Evolutionary conservation across 2,888 invertebrate genomes (phyloP), one percentile per base, ranked within the genome.

Genomic region (Kuschelorhynchus macadamiae): DNA sequence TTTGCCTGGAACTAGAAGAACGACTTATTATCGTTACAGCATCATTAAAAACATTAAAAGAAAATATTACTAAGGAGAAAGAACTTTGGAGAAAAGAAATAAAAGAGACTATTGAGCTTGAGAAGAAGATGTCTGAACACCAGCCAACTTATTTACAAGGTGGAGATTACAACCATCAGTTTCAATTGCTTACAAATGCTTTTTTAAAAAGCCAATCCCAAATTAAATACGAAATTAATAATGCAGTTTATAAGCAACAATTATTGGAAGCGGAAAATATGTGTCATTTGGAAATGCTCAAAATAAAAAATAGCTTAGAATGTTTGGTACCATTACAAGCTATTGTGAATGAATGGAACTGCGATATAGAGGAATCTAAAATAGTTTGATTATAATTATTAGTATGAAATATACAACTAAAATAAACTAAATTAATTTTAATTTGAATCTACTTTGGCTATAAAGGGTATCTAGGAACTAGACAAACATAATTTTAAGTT

Each of bases 221-320:
- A 21, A 50, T 74, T 16, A 57, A 72, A 30, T 61, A 56, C 4
- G 66, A 71, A 36, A 55, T 73, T 1, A 70, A 61, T 16, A 55
- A 60, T 1, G 36, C 59, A 16, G 61, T 69, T 33, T 76, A 74
- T 53, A 63, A 71, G 44, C 57, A 68, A 18, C 68, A 74, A 69
- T 44, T 75, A 14, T 14, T 41, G 5, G 73, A 76, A 60, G 72
- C 74, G 1, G 72, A 73, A 25, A 65, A 49, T 39, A 67, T 75
- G 65, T 75, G 74, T 32, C 71, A 67, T 50, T 44, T 70, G 46
- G 75, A 76, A 57, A 53, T 76, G 61, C 42, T 66, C 21, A 74
- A 68, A 52, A 71, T 76, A n/a, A 62, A 68, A 32, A 64, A 68
- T n/a, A 76, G 72, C 47, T 57, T 74, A 47, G 70, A 63, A 5